Percentiles rank a stretch among this genome's conserved stretches.
Evolutionary conservation across 1,140 invertebrate species (phyloP).

Genomic region (Drosophila sp.): DNA sequence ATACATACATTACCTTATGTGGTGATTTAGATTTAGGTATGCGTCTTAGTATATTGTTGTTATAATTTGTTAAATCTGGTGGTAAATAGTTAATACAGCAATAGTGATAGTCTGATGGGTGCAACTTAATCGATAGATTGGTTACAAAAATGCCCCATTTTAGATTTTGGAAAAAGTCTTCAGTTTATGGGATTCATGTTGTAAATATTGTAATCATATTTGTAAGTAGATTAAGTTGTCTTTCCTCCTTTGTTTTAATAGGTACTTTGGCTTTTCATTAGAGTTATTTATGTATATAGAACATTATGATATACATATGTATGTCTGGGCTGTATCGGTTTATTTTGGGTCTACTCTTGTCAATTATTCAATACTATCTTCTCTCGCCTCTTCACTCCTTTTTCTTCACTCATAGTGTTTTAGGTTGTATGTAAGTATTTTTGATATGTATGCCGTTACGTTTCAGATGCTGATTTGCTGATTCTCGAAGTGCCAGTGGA

Average conservation of each 20-base stretch:
- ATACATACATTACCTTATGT: slow-evolving; percentile 53
- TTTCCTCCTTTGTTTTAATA: slow-evolving; percentile 60
- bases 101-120: slow-evolving; percentile 48
- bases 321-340: slow-evolving; percentile 15
- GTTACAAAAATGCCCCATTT: slow-evolving; percentile 32
- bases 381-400: not conserved
- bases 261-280: slow-evolving; percentile 77
- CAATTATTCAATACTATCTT: not conserved
- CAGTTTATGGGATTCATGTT: slow-evolving; percentile 44
- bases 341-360: not conserved
- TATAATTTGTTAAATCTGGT: slow-evolving; percentile 46
- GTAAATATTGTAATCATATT: slow-evolving; percentile 50
- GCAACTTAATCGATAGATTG: slow-evolving; percentile 18
- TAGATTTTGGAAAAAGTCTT: slow-evolving; percentile 42
- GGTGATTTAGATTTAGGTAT: slow-evolving; percentile 21
- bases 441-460: slow-evolving; percentile 78
- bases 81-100: slow-evolving; percentile 59
- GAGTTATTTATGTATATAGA: slow-evolving; percentile 44
- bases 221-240: slow-evolving; percentile 64
- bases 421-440: slow-evolving; percentile 62
- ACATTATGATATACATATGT: slow-evolving; percentile 44
- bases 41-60: slow-evolving; percentile 3
- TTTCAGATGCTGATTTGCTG: slow-evolving; percentile 55
- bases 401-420: slow-evolving; percentile 29
- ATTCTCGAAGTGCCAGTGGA: not conserved